Conservation (phyloP, 2,797 vertebrate species). For the Arrhamphus sclerolepis region DNA sequence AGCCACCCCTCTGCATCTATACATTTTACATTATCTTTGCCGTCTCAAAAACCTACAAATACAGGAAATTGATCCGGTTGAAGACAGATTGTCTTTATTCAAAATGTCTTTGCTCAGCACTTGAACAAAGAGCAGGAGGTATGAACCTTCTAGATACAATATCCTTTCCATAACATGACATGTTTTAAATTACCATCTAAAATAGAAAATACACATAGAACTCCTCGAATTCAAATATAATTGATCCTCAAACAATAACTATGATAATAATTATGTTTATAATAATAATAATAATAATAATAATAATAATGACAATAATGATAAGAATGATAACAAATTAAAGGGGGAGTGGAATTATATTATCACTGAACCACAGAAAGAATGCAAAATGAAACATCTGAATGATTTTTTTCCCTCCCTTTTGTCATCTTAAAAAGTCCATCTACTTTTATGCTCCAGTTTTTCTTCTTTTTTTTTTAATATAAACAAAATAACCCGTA, state of each 20-base stretch:
- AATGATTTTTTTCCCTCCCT: slow-evolving; percentile 34
- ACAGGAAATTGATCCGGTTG: slow-evolving; percentile 76
- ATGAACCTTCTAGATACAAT: slow-evolving; percentile 92
- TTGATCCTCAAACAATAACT: slow-evolving; percentile 79
- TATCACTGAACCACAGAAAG: slow-evolving; percentile 87
- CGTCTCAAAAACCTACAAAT: slow-evolving; percentile 64
- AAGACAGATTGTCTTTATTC: slow-evolving; percentile 99
- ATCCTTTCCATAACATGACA: slow-evolving; percentile 89
- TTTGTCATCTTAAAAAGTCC: slow-evolving; percentile 74
- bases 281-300: slow-evolving; percentile 2
- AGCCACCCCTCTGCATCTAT: too few relatives aligned
- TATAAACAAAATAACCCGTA: slow-evolving; percentile 83
- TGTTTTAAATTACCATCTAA: slow-evolving; percentile 87
- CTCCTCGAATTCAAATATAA: slow-evolving; percentile 88
- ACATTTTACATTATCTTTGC: background rate
- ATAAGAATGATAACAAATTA: slow-evolving; percentile 49
- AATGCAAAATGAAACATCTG: slow-evolving; percentile 75
- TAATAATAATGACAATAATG: too few relatives aligned
- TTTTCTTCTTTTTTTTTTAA: too few relatives aligned
- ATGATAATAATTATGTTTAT: background rate
- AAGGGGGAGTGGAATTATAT: slow-evolving; percentile 85
- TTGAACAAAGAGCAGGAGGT: slow-evolving; percentile 91
- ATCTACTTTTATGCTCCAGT: slow-evolving; percentile 71
- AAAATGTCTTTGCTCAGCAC: slow-evolving; percentile 93
- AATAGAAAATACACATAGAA: slow-evolving; percentile 85